Evolutionary conservation across 1,140 invertebrate species (phyloP).

Genomic region (Penaeus vannamei): DNA sequence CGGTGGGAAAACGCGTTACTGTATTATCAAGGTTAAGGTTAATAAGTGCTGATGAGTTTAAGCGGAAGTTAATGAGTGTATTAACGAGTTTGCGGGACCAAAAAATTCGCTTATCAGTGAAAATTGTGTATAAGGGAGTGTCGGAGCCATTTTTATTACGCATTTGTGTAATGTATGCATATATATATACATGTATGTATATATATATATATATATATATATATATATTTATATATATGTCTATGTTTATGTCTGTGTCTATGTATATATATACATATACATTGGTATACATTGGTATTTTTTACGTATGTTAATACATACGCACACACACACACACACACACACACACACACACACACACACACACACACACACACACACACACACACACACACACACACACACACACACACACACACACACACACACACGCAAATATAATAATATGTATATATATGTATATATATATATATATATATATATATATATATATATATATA

Average conservation of each 20-base stretch:
- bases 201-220: constrained; percentile 36
- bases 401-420: constrained; percentile 14
- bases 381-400: background rate
- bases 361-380: background rate
- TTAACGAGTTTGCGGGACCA: too few species aligned
- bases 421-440: too few species aligned
- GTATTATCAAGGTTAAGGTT: too few species aligned
- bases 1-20: too few species aligned
- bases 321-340: constrained; percentile 27
- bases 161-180: background rate
- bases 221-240: constrained; percentile 26
- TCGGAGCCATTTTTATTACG: too few species aligned
- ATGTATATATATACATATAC: constrained; percentile 15
- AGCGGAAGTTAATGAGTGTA: too few species aligned
- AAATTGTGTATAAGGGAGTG: too few species aligned
- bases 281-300: background rate
- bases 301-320: constrained; percentile 3
- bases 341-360: background rate
- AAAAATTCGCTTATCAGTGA: too few species aligned
- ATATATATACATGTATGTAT: constrained; percentile 5
- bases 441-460: too few species aligned
- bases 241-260: constrained; percentile 6
- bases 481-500: too few species aligned
- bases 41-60: too few species aligned
- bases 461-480: too few species aligned